phyloP scores from a whole-genome alignment of 2,113 vertebrate genomes.

The Pica pica region DNA sequence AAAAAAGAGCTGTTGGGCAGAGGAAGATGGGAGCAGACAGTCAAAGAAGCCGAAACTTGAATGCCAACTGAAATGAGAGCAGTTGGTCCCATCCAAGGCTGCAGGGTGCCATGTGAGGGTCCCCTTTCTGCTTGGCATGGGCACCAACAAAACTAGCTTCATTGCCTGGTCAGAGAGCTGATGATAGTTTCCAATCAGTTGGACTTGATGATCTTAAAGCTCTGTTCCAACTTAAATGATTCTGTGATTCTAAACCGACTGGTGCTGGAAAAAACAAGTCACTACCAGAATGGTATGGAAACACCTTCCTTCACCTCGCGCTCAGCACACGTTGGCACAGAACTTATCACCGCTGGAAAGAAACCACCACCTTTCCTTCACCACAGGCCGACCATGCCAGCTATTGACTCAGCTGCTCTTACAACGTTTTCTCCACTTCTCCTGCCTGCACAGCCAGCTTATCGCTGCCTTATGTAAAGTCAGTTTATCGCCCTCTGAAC shows the following conservation, averaged over 20 bases:
- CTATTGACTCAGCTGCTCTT: neutral
- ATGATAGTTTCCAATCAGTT: neutral
- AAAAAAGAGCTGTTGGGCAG: neutral
- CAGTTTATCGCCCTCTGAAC: neutral
- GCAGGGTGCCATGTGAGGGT: neutral
- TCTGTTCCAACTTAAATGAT: neutral
- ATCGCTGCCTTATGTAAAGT: neutral
- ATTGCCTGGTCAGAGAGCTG: neutral
- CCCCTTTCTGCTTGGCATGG: neutral
- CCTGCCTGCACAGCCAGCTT: neutral
- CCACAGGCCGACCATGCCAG: rapidly evolving
- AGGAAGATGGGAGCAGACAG: neutral
- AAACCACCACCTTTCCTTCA: neutral
- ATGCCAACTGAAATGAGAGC: neutral
- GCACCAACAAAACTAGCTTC: neutral
- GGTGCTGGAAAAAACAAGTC: neutral
- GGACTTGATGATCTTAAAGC: neutral
- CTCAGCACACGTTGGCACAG: neutral
- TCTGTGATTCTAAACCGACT: neutral
- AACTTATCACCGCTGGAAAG: neutral
- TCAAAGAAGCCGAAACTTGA: neutral
- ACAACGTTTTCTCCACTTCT: neutral
- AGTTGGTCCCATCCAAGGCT: neutral
- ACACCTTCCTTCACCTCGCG: rapidly evolving
- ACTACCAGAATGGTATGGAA: neutral